phyloP scores from a whole-genome alignment of 2,888 invertebrate species.

The Pseudanteris insignis region DNA sequence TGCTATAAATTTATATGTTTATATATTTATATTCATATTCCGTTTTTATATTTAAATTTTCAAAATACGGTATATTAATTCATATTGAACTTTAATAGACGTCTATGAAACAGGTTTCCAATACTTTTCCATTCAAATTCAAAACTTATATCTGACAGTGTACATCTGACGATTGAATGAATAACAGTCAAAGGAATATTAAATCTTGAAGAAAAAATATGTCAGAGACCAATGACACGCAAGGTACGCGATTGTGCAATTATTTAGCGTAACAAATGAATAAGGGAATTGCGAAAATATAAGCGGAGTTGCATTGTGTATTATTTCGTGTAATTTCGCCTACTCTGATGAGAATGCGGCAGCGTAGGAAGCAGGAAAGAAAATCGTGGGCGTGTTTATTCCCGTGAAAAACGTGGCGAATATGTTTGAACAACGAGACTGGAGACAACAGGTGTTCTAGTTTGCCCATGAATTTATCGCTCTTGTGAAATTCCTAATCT shows the following conservation, averaged over 20 bases:
- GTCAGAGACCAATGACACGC: neutral
- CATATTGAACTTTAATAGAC: too few relatives aligned
- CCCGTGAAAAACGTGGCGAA: constrained; percentile 17
- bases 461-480: constrained; percentile 22
- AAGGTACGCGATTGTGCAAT: neutral
- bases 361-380: constrained; percentile 33
- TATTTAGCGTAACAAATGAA: constrained; percentile 2
- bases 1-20: too few relatives aligned
- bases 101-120: too few relatives aligned
- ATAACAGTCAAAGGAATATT: too few relatives aligned
- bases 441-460: constrained; percentile 41
- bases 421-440: constrained; percentile 29
- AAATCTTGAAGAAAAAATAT: too few relatives aligned
- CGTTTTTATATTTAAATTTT: too few relatives aligned
- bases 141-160: too few relatives aligned
- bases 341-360: constrained; percentile 22
- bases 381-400: constrained; percentile 32
- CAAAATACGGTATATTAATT: too few relatives aligned
- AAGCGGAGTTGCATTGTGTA: constrained; percentile 13
- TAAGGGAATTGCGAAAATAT: constrained; percentile 11
- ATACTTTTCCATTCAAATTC: too few relatives aligned
- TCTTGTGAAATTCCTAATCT: too few relatives aligned
- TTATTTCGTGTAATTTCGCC: constrained; percentile 26
- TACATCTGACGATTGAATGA: too few relatives aligned
- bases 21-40: too few relatives aligned